Base-by-base conservation (phyloP, 2,113 vertebrate species). In the Gyps fulvus region DNA sequence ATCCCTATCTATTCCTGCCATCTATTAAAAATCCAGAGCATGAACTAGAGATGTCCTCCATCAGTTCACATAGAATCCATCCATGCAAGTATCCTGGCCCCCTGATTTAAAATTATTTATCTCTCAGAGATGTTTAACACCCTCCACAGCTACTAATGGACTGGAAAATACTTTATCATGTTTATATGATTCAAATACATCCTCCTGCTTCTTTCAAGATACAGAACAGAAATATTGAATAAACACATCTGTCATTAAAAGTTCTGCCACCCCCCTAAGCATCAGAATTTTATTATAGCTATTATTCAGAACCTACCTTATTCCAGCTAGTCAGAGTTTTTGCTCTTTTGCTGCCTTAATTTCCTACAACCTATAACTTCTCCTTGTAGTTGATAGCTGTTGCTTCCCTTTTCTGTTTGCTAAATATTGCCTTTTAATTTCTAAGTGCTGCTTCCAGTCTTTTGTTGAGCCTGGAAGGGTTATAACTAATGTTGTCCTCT, bases 151-250 rank as follows among this genome's bases (percentile, higher is more conserved):
- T 93, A 66, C 74, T 96, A 97, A 96, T 96, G 96, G 88, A 85
- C 90, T 94, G 95, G 92, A 96, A 97, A 97, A 95, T 72, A 94
- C 81, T 97, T 93, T 63, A 66, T 93, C 95, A 90, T 90, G 84
- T 93, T 96, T 83, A 34, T 91, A 62, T 29, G 70, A 88, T 72
- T 91, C 89, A 87, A 57, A 94, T 65, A 88, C 29, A 57, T 96
- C 54, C 49, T 83, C 70, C 85, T 94, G 61, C 25, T 93, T 80
- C 87, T 94, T 94, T 92, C 89, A 57, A 90, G 82, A 85, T 42
- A 77, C 52, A 90, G 95, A 94, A 16, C 58, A 95, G 82, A 90
- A 91, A 90, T 88, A 93, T 16, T 76, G 69, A 91, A 95, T 93
- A 93, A 96, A 93, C 61, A 93, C 45, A 93, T 91, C 89, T 79